Evolutionary conservation across 2,113 vertebrate species (phyloP), one percentile per base, ranked within the genome.

Genomic region (Bubo blakistoni): DNA sequence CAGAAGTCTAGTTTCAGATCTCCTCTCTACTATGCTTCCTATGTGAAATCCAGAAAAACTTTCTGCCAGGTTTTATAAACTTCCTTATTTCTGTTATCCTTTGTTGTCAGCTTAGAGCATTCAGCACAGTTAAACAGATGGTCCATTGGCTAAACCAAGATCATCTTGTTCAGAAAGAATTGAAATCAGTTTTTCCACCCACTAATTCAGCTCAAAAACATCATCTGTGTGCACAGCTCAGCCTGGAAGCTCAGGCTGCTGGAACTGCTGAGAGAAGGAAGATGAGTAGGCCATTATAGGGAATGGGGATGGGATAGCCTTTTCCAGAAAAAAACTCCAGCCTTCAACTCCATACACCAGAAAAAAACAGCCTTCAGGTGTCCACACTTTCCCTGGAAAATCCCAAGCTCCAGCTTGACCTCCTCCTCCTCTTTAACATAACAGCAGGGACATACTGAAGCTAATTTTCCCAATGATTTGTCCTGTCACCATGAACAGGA

Each of bases 381-480:
- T 10, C 59, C 13, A 66, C 3, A 5, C 40, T 61, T 61, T 66
- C 24, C 4, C 9, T 3, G 5, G 36, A 46, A 7, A 86, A 29
- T 25, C 7, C 9, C 32, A 62, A 81, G 20, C 5, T 17, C 18
- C n/a, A 44, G 4, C 12, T 8, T 72, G 27, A 90, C 5, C 17
- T 42, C 46, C 46, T 47, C 20, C 32, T 88, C 12, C 6, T 38
- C 20, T 47, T 86, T 51, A 32, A 73, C 5, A 1, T 15, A 55
- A 20, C 11, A 81, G 15, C 14, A 38, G 13, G 15, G 16, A 79
- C 22, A 58, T 11, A 34, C 11, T 4, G 16, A 81, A 46, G 18
- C 3, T 21, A 26, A 11, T 46, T 74, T 81, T 84, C 32, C 32
- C n/a, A 44, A 26, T 0, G 0, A 66, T 4, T 52, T 9, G 4